These are phyloP conservation scores for Smutsia gigantea DNA, from an alignment of 2,797 vertebrate genomes.

Conservation along the genomic window DNA sequence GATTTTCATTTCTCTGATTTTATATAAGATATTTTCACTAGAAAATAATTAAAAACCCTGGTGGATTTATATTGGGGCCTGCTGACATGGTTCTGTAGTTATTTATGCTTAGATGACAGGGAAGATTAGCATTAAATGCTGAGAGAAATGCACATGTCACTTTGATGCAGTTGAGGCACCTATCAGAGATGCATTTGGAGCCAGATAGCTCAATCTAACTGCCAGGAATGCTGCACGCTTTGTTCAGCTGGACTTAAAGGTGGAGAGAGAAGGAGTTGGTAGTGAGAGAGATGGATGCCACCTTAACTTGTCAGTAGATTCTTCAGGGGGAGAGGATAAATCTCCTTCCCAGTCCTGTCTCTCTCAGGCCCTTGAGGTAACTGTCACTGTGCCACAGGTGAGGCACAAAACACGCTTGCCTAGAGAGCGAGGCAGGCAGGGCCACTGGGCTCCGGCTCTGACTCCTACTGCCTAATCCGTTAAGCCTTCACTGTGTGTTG, in stretches of 20 bases:
- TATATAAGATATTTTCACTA: neutral
- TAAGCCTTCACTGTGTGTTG: neutral
- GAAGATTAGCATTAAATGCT: constrained; percentile 39
- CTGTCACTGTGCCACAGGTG: neutral
- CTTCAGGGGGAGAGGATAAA: neutral
- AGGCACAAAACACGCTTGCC: neutral
- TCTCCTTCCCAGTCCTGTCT: neutral
- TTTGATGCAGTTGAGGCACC: constrained; percentile 17
- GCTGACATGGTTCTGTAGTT: neutral
- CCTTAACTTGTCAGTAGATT: neutral
- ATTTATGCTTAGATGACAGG: constrained; percentile 34
- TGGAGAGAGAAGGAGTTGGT: neutral
- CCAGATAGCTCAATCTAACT: neutral
- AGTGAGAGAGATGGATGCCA: neutral
- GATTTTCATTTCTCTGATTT: constrained; percentile 33
- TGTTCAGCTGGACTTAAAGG: constrained; percentile 9
- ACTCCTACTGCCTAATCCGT: neutral
- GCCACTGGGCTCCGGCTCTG: neutral
- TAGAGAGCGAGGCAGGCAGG: neutral
- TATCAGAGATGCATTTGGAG: constrained; percentile 45
- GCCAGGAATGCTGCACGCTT: neutral
- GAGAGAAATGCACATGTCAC: constrained; percentile 46
- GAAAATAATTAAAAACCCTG: constrained; percentile 44
- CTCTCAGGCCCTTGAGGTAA: neutral
- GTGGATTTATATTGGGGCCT: constrained; percentile 29